A percentile compares a stretch with the other conserved stretches of the same genome.
These are phyloP conservation scores for Samia ricini DNA, from an alignment of 1,140 invertebrate genomes.

Conservation along the genomic window DNA sequence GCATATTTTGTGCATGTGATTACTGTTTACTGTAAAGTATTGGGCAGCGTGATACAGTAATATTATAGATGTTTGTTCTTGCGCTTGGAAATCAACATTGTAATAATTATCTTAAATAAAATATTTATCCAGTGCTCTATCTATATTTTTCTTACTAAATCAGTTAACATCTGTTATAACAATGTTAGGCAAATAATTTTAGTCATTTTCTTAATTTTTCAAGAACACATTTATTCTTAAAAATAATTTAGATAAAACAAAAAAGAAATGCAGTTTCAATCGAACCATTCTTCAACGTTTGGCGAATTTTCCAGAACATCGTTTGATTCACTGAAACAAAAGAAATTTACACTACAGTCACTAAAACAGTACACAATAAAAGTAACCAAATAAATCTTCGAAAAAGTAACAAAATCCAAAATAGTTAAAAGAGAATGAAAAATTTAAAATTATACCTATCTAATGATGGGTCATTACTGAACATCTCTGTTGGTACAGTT, in stretches of 20 bases:
- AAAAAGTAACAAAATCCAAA: too few relatives aligned
- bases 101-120: conserved; percentile 66
- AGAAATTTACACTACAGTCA: conserved; percentile 15
- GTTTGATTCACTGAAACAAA: conserved; percentile 85
- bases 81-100: conserved; percentile 64
- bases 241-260: neutral
- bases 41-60: conserved; percentile 50
- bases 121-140: conserved; percentile 66
- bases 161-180: neutral
- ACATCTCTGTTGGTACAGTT: conserved; percentile 94
- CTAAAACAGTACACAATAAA: too few relatives aligned
- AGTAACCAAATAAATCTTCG: too few relatives aligned
- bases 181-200: neutral
- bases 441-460: conserved; percentile 80
- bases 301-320: conserved; percentile 89
- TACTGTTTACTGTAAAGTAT: conserved; percentile 58
- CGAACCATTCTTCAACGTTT: conserved; percentile 75
- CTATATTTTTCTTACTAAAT: conserved; percentile 3
- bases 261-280: conserved; percentile 31
- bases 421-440: neutral
- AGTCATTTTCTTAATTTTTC: neutral
- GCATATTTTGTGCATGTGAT: conserved; percentile 44
- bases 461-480: conserved; percentile 92
- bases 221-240: neutral
- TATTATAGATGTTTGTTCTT: conserved; percentile 62